Percentiles rank a stretch among this genome's conserved stretches.
Evolutionary conservation across 2,797 vertebrate genomes (phyloP).

Genomic region (Tapera naevia): DNA sequence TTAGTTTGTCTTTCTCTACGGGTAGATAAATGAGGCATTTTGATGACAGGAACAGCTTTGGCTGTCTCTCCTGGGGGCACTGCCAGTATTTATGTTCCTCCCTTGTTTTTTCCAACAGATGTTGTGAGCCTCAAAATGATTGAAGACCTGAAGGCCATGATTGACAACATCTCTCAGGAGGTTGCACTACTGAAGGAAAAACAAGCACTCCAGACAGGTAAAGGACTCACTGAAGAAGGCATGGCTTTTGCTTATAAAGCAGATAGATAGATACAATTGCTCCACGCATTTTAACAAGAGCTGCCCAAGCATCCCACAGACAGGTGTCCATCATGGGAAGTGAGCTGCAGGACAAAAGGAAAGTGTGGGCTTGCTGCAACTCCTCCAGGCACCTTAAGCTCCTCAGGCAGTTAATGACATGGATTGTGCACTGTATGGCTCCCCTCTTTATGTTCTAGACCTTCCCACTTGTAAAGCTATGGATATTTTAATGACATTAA

Average conservation of each 20-base stretch:
- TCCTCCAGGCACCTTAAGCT: neutral
- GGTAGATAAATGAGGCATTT: neutral
- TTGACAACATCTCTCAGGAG: constrained; percentile 86
- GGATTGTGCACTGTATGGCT: neutral
- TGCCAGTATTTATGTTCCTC: neutral
- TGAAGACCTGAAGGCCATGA: constrained; percentile 83
- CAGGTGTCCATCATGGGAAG: neutral
- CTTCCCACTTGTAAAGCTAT: neutral
- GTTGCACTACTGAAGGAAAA: constrained; percentile 90
- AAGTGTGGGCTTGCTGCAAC: neutral
- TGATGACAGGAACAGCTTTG: neutral
- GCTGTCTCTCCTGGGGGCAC: neutral
- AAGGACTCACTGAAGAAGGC: neutral
- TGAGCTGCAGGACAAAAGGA: neutral
- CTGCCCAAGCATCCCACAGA: accelerated
- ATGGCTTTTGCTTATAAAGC: neutral
- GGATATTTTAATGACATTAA: neutral
- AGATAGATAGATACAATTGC: accelerated
- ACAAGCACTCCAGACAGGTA: constrained; percentile 91
- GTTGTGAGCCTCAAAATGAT: constrained; percentile 78
- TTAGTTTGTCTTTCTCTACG: neutral
- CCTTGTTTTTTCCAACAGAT: constrained; percentile 57
- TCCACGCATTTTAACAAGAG: neutral
- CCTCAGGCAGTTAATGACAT: neutral
- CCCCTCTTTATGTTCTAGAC: neutral